Percentiles rank a stretch among this genome's conserved stretches.
phyloP scores from a whole-genome alignment of 2,797 vertebrate species.

The Zenarchopterus dispar region DNA sequence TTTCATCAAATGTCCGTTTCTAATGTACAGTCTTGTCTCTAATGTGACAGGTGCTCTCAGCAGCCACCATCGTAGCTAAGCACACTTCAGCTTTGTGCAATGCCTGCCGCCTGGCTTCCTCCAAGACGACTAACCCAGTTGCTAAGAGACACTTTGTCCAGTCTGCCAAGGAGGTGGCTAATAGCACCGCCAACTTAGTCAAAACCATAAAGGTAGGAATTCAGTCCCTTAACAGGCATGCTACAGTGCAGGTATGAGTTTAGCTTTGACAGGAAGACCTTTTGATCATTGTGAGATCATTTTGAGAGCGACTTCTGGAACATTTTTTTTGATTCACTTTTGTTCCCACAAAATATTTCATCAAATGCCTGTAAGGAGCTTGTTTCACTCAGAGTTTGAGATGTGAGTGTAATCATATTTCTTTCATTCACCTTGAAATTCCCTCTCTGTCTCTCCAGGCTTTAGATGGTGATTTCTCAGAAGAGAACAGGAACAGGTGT shows the following conservation, averaged over 20 bases:
- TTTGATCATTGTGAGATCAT: background rate
- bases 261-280: background rate
- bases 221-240: background rate
- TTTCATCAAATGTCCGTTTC: background rate
- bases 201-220: slow-evolving; percentile 95
- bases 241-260: background rate
- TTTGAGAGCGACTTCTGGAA: background rate
- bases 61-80: slow-evolving; percentile 97
- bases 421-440: background rate
- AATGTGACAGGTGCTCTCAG: slow-evolving; percentile 90
- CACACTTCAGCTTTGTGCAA: slow-evolving; percentile 98
- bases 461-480: slow-evolving; percentile 97
- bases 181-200: slow-evolving; percentile 97
- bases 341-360: background rate
- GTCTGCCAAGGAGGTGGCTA: slow-evolving; percentile 98
- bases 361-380: background rate
- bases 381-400: background rate
- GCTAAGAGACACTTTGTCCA: slow-evolving; percentile 99
- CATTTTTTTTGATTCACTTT: background rate
- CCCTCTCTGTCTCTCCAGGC: slow-evolving; percentile 77
- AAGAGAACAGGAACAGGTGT: slow-evolving; percentile 95
- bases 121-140: slow-evolving; percentile 94
- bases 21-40: slow-evolving; percentile 16
- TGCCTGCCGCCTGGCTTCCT: slow-evolving; percentile 95
- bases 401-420: background rate